phyloP scores from a whole-genome alignment of 2,113 vertebrate genomes.

The Epinephelus fuscoguttatus region DNA sequence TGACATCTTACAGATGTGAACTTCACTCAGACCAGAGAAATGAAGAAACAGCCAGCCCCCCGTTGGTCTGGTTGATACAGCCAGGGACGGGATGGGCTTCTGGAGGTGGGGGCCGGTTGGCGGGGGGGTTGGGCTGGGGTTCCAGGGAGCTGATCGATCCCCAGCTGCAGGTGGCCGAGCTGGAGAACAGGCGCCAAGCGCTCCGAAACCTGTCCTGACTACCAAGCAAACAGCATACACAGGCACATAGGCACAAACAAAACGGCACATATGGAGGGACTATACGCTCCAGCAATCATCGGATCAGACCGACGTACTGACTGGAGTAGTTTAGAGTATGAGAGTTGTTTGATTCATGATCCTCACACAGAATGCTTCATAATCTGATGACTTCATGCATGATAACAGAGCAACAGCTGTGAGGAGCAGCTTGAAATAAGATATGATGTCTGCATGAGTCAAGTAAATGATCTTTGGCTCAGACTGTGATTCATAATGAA shows the following conservation, averaged over 20 bases:
- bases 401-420: background rate
- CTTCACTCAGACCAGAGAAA: conserved; percentile 51
- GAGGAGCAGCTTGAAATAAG: conserved; percentile 3
- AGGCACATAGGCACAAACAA: conserved; percentile 38
- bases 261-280: conserved; percentile 21
- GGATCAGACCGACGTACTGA: conserved; percentile 28
- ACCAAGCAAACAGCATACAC: conserved; percentile 61
- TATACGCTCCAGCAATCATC: conserved; percentile 32
- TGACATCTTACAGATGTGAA: conserved; percentile 47
- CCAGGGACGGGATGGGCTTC: conserved; percentile 40
- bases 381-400: background rate
- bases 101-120: conserved; percentile 37
- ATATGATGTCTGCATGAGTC: background rate
- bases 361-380: background rate
- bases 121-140: conserved; percentile 17
- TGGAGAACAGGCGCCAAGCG: conserved; percentile 58
- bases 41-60: conserved; percentile 63
- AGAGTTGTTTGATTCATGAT: conserved; percentile 26
- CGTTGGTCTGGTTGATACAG: conserved; percentile 51
- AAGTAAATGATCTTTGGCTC: conserved; percentile 25
- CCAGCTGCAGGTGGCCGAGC: conserved; percentile 78
- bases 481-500: conserved; percentile 27
- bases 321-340: conserved; percentile 18
- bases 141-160: conserved; percentile 77
- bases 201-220: conserved; percentile 71